Evolutionary conservation across 2,113 vertebrate genomes (phyloP).

Genomic region (Colaptes auratus): DNA sequence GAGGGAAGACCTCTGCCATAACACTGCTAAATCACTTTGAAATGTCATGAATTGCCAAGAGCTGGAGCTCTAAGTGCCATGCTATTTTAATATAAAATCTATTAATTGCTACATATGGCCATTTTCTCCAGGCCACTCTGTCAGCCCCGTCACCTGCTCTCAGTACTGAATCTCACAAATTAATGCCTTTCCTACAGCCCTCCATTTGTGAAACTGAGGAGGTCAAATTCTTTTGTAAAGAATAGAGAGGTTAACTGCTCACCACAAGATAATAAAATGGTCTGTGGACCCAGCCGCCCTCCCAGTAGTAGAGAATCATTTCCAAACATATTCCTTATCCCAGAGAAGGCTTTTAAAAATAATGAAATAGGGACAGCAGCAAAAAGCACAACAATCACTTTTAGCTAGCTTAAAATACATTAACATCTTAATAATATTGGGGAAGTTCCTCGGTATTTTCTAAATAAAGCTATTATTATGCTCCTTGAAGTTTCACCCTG

Average conservation of each 20-base stretch:
- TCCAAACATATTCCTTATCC: background rate
- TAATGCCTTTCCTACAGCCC: background rate
- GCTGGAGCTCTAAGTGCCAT: background rate
- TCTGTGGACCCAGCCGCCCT: background rate
- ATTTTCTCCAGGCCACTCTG: background rate
- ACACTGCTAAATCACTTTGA: background rate
- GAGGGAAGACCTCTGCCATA: background rate
- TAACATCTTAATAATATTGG: background rate
- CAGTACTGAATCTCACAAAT: background rate
- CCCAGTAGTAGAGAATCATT: background rate
- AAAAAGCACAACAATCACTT: background rate
- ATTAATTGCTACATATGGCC: background rate
- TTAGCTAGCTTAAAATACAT: background rate
- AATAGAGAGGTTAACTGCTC: background rate
- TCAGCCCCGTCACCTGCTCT: background rate
- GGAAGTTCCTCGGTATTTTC: background rate
- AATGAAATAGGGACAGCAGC: background rate
- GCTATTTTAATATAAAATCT: background rate
- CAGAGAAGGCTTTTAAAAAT: background rate
- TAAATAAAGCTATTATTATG: background rate
- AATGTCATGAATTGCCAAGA: conserved; percentile 5
- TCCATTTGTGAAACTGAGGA: background rate
- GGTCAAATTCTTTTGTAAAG: background rate
- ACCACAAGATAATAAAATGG: background rate
- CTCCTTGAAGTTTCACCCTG: background rate